These are phyloP conservation scores for Brachyptera putata DNA, from an alignment of 2,888 invertebrate species.

Conservation along the genomic window DNA sequence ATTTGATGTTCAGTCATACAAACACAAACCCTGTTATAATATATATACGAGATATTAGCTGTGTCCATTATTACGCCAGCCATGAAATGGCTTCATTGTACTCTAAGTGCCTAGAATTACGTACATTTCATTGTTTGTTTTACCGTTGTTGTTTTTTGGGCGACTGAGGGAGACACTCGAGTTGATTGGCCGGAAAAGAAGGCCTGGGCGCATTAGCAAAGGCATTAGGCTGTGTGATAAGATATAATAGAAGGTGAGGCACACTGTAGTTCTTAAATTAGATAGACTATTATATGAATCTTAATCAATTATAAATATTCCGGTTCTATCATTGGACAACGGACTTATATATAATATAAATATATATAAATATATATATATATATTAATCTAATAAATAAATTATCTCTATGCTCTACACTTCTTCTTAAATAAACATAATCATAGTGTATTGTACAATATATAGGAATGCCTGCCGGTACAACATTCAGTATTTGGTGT, in stretches of 20 bases:
- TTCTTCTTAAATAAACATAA: slow-evolving; percentile 28
- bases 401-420: slow-evolving; percentile 18
- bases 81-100: slow-evolving; percentile 28
- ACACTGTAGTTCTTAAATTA: slow-evolving; percentile 14
- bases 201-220: neutral
- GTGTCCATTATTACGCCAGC: slow-evolving; percentile 29
- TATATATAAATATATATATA: too few species aligned
- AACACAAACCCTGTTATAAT: slow-evolving; percentile 20
- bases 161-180: neutral
- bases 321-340: neutral
- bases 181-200: neutral
- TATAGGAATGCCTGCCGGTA: slow-evolving; percentile 30
- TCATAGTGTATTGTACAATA: slow-evolving; percentile 29
- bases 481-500: slow-evolving; percentile 30
- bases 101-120: slow-evolving; percentile 31
- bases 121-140: slow-evolving; percentile 29
- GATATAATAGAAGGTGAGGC: neutral
- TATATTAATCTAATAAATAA: slow-evolving; percentile 11
- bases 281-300: slow-evolving; percentile 16
- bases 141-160: slow-evolving; percentile 19
- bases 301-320: slow-evolving; percentile 16
- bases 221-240: slow-evolving; percentile 20
- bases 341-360: slow-evolving; percentile 15
- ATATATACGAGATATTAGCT: slow-evolving; percentile 21
- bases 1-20: slow-evolving; percentile 23